These are phyloP conservation scores for Zhuqinia jingwanae DNA, from an alignment of 2,888 invertebrate genomes.

Conservation along the genomic window DNA sequence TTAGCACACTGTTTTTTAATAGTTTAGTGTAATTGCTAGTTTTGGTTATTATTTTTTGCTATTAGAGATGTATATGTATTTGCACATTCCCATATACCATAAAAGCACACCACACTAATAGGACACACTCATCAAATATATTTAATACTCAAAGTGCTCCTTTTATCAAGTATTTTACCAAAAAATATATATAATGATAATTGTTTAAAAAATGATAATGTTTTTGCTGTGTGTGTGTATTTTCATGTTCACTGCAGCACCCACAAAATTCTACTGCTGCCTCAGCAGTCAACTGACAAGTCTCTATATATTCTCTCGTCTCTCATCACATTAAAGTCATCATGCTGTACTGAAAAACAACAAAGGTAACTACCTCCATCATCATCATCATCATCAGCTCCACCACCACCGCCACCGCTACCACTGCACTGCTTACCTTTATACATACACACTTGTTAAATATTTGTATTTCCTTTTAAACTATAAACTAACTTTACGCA, in stretches of 20 bases:
- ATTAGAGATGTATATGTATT: too few species aligned
- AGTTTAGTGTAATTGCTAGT: too few species aligned
- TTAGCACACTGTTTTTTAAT: too few species aligned
- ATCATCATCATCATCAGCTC: too few species aligned
- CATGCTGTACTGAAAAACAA: neutral
- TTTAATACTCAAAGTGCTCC: too few species aligned
- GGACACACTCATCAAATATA: too few species aligned
- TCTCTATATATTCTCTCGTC: constrained; percentile 60
- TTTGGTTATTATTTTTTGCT: too few species aligned
- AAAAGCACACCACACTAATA: too few species aligned
- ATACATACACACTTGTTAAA: too few species aligned
- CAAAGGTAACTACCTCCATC: constrained; percentile 41
- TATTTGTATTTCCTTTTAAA: constrained; percentile 37
- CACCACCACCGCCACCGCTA: neutral
- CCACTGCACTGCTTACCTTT: neutral
- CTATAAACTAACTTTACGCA: neutral
- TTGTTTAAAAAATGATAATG: neutral
- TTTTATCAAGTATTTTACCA: too few species aligned
- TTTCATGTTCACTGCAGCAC: constrained; percentile 53
- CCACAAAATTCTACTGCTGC: constrained; percentile 65
- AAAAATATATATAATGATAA: too few species aligned
- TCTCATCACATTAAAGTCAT: neutral
- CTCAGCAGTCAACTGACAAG: constrained; percentile 56
- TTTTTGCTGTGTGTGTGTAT: constrained; percentile 5
- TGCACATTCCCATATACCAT: too few species aligned